Evolutionary conservation across 1,140 invertebrate species (phyloP).

Genomic region (Lordiphosa mommai): DNA sequence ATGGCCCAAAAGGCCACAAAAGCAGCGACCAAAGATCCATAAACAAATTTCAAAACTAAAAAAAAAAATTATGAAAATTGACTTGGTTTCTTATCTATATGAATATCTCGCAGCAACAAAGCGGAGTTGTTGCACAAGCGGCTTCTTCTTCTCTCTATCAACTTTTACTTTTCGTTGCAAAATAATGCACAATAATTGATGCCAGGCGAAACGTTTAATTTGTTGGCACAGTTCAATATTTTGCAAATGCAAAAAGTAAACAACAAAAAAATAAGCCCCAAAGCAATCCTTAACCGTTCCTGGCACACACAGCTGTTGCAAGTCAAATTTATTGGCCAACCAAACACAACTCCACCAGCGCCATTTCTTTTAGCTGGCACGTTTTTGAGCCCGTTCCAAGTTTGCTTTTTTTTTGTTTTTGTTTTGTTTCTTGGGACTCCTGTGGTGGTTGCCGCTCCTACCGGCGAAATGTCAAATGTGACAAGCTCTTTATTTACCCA

Average conservation of each 20-base stretch:
- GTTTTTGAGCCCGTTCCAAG: slow-evolving; percentile 8
- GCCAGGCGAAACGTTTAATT: slow-evolving; percentile 5
- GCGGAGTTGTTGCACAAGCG: not conserved
- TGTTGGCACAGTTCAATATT: slow-evolving; percentile 6
- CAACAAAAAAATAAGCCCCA: not conserved
- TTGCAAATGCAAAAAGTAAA: not conserved
- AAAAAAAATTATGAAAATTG: not conserved
- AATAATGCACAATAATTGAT: slow-evolving; percentile 1
- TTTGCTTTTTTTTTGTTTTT: not conserved
- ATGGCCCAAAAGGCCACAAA: not conserved
- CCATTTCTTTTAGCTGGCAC: not conserved
- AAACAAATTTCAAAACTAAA: not conserved
- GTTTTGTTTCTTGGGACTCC: slow-evolving; percentile 2
- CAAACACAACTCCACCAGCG: not conserved
- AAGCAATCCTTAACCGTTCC: slow-evolving; percentile 10
- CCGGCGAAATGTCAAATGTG: slow-evolving; percentile 9
- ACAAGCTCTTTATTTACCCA: slow-evolving; percentile 7
- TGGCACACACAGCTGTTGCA: slow-evolving; percentile 10
- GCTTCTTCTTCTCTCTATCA: not conserved
- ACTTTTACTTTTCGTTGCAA: slow-evolving; percentile 7
- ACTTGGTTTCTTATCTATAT: slow-evolving; percentile 1
- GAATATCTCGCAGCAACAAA: slow-evolving; percentile 6
- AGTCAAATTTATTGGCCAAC: slow-evolving; percentile 11
- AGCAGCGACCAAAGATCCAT: slow-evolving; percentile 2
- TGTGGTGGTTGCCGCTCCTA: slow-evolving; percentile 1